phyloP scores from a whole-genome alignment of 2,888 invertebrate species.

The Agelastica alni region DNA sequence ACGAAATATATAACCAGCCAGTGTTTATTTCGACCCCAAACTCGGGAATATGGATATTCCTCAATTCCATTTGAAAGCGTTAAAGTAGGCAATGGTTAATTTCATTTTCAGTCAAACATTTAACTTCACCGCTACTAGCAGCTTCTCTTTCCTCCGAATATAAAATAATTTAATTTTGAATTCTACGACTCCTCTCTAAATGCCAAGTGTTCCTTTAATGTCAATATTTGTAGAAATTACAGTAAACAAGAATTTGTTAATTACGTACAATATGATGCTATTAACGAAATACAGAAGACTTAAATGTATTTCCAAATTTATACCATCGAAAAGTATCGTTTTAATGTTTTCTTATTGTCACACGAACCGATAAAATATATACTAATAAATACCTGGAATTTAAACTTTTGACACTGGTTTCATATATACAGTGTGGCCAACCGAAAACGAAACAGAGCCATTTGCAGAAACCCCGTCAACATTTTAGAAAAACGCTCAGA shows the following conservation, averaged over 20 bases:
- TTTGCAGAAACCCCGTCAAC: too few relatives aligned
- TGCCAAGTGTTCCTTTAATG: background rate
- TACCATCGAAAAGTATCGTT: too few relatives aligned
- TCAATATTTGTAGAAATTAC: background rate
- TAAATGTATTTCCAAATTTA: too few relatives aligned
- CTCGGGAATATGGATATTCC: background rate
- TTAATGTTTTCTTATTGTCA: too few relatives aligned
- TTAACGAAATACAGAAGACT: too few relatives aligned
- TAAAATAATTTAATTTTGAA: background rate
- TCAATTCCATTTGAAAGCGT: background rate
- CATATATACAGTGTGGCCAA: too few relatives aligned
- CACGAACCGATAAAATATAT: too few relatives aligned
- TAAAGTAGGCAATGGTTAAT: background rate
- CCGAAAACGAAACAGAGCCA: too few relatives aligned
- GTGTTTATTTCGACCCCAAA: background rate
- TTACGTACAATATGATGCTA: background rate
- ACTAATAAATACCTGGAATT: too few relatives aligned
- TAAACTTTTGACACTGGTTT: too few relatives aligned
- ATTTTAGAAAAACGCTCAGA: too few relatives aligned
- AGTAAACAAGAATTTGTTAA: background rate
- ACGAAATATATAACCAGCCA: background rate
- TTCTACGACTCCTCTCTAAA: background rate
- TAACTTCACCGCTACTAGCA: background rate
- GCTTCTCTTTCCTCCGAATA: background rate
- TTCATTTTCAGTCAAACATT: background rate